Evolutionary conservation across 2,888 invertebrate species (phyloP).

Genomic region (Phyllotreta cruciferae): DNA sequence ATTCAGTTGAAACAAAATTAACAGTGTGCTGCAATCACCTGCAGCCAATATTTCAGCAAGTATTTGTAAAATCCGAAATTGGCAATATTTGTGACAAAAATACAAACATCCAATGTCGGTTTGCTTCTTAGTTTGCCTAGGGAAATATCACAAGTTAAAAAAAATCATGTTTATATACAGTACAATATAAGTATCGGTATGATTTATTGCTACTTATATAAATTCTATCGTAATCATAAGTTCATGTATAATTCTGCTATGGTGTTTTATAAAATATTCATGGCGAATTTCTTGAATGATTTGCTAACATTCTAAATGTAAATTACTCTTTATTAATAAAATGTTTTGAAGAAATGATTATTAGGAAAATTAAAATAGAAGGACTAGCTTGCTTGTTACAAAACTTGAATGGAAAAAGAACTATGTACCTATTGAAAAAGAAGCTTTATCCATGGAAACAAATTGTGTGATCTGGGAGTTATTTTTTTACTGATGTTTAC

Average conservation of each 20-base stretch:
- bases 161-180: constrained; percentile 40
- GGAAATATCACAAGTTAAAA: constrained; percentile 39
- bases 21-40: constrained; percentile 31
- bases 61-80: constrained; percentile 31
- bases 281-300: too few species aligned
- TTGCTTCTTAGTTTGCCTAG: constrained; percentile 34
- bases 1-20: constrained; percentile 35
- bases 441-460: too few species aligned
- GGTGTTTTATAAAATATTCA: constrained; percentile 3
- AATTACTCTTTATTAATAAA: too few species aligned
- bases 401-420: too few species aligned
- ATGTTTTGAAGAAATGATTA: too few species aligned
- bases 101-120: constrained; percentile 36
- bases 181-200: constrained; percentile 25
- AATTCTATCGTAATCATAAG: constrained; percentile 37
- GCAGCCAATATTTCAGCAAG: constrained; percentile 34
- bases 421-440: too few species aligned
- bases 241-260: constrained; percentile 28
- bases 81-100: constrained; percentile 37
- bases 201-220: constrained; percentile 39
- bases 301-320: too few species aligned
- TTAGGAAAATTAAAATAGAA: too few species aligned
- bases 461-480: neutral
- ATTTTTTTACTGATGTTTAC: neutral
- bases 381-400: too few species aligned